Base-by-base conservation (phyloP, 2,113 vertebrate species). In the Glareola pratincola region DNA sequence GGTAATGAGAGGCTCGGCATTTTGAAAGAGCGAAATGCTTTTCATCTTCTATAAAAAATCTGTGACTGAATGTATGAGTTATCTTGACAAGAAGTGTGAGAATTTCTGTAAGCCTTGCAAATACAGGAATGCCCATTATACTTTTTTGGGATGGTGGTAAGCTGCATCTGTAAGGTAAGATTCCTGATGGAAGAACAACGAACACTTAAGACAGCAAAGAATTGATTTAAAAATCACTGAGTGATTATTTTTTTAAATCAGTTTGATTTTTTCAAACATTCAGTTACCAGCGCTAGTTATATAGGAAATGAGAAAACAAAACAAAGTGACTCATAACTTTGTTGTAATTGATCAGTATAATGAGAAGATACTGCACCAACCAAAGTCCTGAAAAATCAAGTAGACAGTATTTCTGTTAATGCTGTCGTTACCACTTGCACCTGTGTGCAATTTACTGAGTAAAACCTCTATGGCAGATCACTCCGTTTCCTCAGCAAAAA, bases 401-500 rank as follows among this genome's bases (percentile, higher is more conserved):
- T 47, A 62, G 56, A 4, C 32, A 27, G 3, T 48, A 24, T 56
- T 90, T 72, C 9, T 88, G 17, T 32, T 79, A 26, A 22, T 64
- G 15, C 20, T 54, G 23, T 75, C 29, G 4, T 47, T 57, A 14
- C 66, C 45, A 48, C 43, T 94, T 83, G 41, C 21, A n/a, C 39
- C 14, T 27, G 7, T 83, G 39, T 79, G 54, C 27, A 32, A 1
- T 68, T 64, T 64, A n/a, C 19, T 36, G 45, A 47, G 26, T 72
- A 21, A 85, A 72, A 66, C 15, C 34, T 53, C 0, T 13, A 6
- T 71, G 43, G 41, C 73, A 77, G 54, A 11, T 50, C 67, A 63
- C 12, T 77, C 51, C 5, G 13, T 79, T 92, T 93, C 53, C 88
- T 94, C 56, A 60, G 78, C 69, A 90, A 72, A 82, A 96, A 64